Percentiles rank a stretch among this genome's conserved stretches.
These are phyloP conservation scores for Apocheima hispidaria DNA, from an alignment of 2,888 invertebrate genomes.

Conservation along the genomic window DNA sequence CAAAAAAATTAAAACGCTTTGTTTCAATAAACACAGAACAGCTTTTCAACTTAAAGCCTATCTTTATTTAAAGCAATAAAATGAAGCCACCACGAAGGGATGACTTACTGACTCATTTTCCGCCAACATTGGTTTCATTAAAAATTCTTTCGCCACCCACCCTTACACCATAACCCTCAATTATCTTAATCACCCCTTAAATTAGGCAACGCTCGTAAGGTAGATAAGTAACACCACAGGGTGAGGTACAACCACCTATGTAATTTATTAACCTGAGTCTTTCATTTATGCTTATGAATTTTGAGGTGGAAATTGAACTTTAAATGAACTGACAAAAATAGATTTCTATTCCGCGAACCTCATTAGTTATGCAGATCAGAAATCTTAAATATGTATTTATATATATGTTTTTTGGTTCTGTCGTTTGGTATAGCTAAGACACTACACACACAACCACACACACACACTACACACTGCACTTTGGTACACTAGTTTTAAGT, in stretches of 20 bases:
- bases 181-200: conserved; percentile 38
- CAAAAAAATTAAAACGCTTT: neutral
- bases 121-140: conserved; percentile 31
- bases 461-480: too few relatives aligned
- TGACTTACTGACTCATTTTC: conserved; percentile 27
- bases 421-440: too few relatives aligned
- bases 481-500: too few relatives aligned
- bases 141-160: conserved; percentile 32
- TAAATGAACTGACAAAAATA: neutral
- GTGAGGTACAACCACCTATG: conserved; percentile 17
- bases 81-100: conserved; percentile 15
- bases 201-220: conserved; percentile 18
- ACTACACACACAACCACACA: too few relatives aligned
- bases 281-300: conserved; percentile 22
- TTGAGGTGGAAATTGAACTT: conserved; percentile 9
- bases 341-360: neutral
- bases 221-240: conserved; percentile 21
- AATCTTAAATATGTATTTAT: too few relatives aligned
- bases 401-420: too few relatives aligned
- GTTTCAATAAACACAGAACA: conserved; percentile 7
- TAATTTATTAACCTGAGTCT: conserved; percentile 25
- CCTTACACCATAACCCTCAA: conserved; percentile 36
- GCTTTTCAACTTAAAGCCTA: neutral
- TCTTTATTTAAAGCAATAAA: conserved; percentile 27
- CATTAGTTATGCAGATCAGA: too few relatives aligned